Base-by-base conservation (phyloP, 2,797 vertebrate genomes). In the Schizothorax lantsangensis region DNA sequence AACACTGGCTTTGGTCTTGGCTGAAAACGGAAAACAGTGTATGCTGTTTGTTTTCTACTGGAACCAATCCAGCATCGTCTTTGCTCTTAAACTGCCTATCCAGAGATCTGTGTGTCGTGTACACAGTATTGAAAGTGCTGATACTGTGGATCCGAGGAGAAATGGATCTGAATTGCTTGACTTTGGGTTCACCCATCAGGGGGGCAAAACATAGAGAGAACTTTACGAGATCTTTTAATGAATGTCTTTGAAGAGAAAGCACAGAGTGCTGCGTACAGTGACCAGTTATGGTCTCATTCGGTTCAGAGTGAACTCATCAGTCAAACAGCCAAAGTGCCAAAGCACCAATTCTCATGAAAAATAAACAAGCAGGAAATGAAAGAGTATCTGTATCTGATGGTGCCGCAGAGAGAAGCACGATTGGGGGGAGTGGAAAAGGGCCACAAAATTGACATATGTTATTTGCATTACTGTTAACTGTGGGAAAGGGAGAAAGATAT, bases 291-390 rank as follows among this genome's bases (percentile, higher is more conserved):
- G 83, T 52, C 19, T 66, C 72, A 52, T 52, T 52, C 21, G 5
- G 43, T 77, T 84, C 40, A 62, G 19, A 64, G 19, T 36, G 43
- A 77, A 77, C 40, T 36, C 57, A 66, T 66, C 72, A 66, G 57
- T 84, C 73, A 64, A 77, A 49, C 45, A 52, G 72, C 59, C 45
- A 40, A 38, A 64, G 57, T 49, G 43, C 33, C 83, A 77, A 84
- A 77, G 59, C 9, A 47, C 43, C 83, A 52, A 77, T 52, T 77
- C 45, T 77, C 83, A 77, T 52, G 59, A 84, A 77, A 84, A 75
- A 77, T 84, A 77, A 68, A 84, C 43, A 77, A 84, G 83, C 43
- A 68, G 45, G 33, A 84, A 84, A 84, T 84, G 10, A 77, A 77
- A 77, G 26, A 40, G 73, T 68, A 52, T 66, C 72, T 84, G 57